Percentiles rank a stretch among this genome's conserved stretches.
Conservation (phyloP, 2,888 invertebrate genomes). For the Pandemis cinnamomeana region DNA sequence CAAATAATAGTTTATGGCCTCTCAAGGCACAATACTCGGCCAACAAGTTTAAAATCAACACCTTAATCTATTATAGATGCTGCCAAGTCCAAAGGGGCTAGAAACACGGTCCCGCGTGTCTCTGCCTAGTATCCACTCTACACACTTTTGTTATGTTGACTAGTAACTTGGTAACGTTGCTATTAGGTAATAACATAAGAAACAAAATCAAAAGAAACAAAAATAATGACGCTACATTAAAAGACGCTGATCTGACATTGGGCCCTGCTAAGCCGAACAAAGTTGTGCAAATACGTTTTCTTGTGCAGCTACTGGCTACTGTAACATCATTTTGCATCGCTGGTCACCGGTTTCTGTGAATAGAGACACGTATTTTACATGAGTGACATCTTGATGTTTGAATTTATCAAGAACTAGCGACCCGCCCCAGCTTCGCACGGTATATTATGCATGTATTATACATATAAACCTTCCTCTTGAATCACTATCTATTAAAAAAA, state of each 20-base stretch:
- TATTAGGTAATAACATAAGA: neutral
- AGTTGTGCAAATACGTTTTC: constrained; percentile 3
- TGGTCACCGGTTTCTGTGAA: neutral
- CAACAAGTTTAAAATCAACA: neutral
- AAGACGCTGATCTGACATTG: neutral
- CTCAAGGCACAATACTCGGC: constrained; percentile 5
- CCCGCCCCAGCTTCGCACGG: no score
- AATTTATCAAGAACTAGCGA: no score
- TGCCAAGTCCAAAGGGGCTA: neutral
- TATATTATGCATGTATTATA: no score
- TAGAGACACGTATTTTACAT: neutral
- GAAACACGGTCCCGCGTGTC: neutral
- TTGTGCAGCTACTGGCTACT: constrained; percentile 16
- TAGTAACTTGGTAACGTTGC: neutral
- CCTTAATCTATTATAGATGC: neutral
- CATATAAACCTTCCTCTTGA: no score
- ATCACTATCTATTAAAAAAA: no score
- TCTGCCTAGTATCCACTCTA: neutral
- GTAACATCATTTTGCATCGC: neutral
- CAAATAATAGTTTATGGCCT: neutral
- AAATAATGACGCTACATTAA: neutral
- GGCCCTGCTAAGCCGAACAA: neutral
- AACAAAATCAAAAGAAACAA: neutral
- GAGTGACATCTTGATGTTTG: neutral
- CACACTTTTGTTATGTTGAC: neutral